Conservation (phyloP, 1,140 invertebrate genomes). For the Lepidurus packardi region DNA sequence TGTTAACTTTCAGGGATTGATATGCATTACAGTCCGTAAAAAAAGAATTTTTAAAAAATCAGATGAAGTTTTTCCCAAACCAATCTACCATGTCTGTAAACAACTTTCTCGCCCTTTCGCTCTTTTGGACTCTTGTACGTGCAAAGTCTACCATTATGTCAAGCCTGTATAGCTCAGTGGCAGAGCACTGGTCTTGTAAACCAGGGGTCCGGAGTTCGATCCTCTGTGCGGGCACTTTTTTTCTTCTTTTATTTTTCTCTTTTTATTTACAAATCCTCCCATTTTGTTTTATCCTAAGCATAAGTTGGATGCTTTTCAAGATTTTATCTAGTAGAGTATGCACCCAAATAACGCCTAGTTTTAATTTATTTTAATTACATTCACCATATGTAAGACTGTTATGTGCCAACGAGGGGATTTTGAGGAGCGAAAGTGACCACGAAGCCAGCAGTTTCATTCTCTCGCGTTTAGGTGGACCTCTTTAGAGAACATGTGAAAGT, state of each 20-base stretch:
- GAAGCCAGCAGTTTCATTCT: neutral
- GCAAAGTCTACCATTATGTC: neutral
- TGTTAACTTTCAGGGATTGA: too few species aligned
- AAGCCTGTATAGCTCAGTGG: constrained; percentile 78
- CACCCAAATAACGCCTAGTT: too few species aligned
- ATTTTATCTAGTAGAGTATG: too few species aligned
- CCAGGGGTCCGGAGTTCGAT: constrained; percentile 82
- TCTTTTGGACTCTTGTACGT: neutral
- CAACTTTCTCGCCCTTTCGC: neutral
- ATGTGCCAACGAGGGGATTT: neutral
- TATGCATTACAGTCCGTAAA: too few species aligned
- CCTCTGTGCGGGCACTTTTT: constrained; percentile 63
- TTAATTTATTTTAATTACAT: too few species aligned
- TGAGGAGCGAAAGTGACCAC: constrained; percentile 8
- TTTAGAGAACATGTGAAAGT: constrained; percentile 19
- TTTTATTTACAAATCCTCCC: neutral
- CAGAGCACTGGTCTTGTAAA: constrained; percentile 92
- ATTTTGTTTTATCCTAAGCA: neutral
- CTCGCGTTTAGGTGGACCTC: neutral
- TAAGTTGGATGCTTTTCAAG: too few species aligned
- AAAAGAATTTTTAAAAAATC: too few species aligned
- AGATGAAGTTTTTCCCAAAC: neutral
- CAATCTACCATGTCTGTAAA: neutral
- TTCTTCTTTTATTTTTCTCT: neutral
- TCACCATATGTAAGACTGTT: neutral